Conservation (phyloP, 2,797 vertebrate species). For the Dicrostonyx torquatus region DNA sequence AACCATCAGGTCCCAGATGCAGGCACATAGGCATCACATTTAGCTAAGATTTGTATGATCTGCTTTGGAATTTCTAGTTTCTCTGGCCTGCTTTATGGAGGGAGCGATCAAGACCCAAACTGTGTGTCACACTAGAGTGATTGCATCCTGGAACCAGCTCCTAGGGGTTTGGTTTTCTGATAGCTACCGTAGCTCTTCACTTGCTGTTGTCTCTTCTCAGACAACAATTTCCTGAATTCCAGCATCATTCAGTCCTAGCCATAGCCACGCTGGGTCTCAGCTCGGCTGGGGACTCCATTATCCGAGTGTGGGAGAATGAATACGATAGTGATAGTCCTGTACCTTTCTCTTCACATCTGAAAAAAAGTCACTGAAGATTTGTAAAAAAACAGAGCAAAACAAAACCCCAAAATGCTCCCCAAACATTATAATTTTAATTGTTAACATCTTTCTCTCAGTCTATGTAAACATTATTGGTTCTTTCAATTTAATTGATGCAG, state of each 20-base stretch:
- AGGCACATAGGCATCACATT: neutral
- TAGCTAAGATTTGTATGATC: neutral
- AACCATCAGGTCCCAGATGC: neutral
- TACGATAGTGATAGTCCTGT: neutral
- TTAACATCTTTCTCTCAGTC: constrained; percentile 15
- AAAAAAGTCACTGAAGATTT: constrained; percentile 1
- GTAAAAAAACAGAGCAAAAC: neutral
- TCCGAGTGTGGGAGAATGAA: neutral
- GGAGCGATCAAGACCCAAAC: neutral
- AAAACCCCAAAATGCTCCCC: too few relatives aligned
- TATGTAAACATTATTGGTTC: neutral
- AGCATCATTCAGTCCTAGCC: neutral
- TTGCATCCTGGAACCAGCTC: neutral
- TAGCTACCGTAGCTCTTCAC: neutral
- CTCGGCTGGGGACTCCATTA: neutral
- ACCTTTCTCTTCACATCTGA: constrained; percentile 25
- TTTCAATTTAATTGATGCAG: neutral
- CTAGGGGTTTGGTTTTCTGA: constrained; percentile 3
- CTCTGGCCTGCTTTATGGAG: neutral
- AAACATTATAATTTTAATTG: neutral
- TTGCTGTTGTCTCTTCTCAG: neutral
- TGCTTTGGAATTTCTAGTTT: neutral
- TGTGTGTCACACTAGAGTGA: neutral
- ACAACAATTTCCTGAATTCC: neutral
- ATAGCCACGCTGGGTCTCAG: neutral